Base-by-base conservation (phyloP, 2,888 invertebrate genomes). In the Andrena fulva region DNA sequence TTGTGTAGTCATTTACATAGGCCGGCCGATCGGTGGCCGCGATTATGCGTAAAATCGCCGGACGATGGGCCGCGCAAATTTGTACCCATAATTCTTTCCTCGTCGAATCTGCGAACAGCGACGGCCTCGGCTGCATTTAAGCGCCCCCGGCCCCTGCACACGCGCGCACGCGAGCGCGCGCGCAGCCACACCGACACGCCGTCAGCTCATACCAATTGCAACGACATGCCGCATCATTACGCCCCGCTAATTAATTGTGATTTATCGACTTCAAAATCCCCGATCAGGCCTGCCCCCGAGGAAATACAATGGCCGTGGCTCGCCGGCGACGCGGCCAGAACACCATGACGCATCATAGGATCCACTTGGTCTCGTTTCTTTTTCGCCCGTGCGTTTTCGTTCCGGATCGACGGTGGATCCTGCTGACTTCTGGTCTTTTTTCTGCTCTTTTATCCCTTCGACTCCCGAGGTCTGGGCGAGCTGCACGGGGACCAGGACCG, bases 161-260 rank as follows among this genome's bases (percentile, higher is more conserved):
- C 71, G 80, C 76, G 72, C 81, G 77, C 87, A 81, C 85, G 76
- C 82, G 71, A 80, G 74, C 72, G 74, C 80, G 70, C 82, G 71
- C 73, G 68, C 64, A 24, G 54, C 33, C 71, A 60, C 81, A 87
- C 87, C 60, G 80, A 82, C 89, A 79, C 88, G 80, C 80, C 87
- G 89, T 82, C 79, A 86, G 89, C 84, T 91, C 91, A 90, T 92
- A 92, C 91, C 93, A 92, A 93, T 92, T 93, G 92, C 91, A 91
- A 89, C 91, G 90, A 93, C 93, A 93, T 91, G 92, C 92, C 93
- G 92, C 93, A 92, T 93, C 93, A 93, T 93, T 93, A 93, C 92
- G 92, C 90, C 90, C 90, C 89, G 91, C 92, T 93, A 93, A 93
- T 93, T 93, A 93, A 93, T 93, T 93, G 93, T 93, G 93, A 93